Conservation (phyloP, 2,888 invertebrate species). For the Polydrusus tereticollis region DNA sequence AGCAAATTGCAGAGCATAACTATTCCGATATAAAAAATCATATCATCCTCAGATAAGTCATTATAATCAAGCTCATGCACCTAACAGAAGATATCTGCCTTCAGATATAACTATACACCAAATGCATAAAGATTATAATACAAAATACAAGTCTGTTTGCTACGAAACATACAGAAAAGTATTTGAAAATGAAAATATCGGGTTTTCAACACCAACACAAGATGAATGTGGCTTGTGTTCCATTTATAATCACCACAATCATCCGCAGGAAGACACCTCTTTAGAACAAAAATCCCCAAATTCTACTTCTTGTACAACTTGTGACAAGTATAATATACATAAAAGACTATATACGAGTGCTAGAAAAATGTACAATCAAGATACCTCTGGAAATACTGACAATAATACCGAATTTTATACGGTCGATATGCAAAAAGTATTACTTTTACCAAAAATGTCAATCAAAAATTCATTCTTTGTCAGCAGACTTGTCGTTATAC, state of each 20-base stretch:
- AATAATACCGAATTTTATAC: not conserved
- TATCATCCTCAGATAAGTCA: no score
- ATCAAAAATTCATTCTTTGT: conserved; percentile 46
- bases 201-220: conserved; percentile 14
- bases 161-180: conserved; percentile 8
- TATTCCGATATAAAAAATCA: no score
- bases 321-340: conserved; percentile 14
- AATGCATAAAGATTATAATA: no score
- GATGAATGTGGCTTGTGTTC: conserved; percentile 24
- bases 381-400: not conserved
- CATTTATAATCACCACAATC: conserved; percentile 5
- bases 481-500: conserved; percentile 35
- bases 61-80: no score
- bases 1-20: no score
- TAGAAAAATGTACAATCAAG: conserved; percentile 9
- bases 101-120: no score
- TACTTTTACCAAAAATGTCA: conserved; percentile 47
- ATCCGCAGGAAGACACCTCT: not conserved
- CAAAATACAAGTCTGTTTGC: no score
- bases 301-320: not conserved
- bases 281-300: not conserved
- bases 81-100: no score
- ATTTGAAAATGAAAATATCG: conserved; percentile 13
- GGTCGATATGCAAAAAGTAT: conserved; percentile 45
- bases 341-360: conserved; percentile 4